Percentiles rank a stretch among this genome's conserved stretches.
Evolutionary conservation across 2,888 invertebrate species (phyloP).

Genomic region (Uloborus plumipes): DNA sequence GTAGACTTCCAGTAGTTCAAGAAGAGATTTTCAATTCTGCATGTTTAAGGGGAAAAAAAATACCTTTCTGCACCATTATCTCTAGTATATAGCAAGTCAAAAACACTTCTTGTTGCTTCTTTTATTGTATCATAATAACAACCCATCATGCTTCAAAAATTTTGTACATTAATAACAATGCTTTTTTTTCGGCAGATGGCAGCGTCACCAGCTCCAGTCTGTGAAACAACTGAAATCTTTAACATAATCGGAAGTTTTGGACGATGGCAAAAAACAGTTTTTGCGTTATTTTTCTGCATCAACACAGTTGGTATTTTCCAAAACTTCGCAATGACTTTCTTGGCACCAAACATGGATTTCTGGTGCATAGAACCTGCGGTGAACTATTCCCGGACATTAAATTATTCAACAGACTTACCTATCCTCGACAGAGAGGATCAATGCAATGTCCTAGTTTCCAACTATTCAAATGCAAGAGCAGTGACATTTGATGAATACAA

Average conservation of each 20-base stretch:
- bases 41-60: no score
- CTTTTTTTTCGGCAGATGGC: no score
- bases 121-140: no score
- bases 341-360: slow-evolving; percentile 49
- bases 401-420: background rate
- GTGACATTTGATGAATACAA: no score
- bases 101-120: no score
- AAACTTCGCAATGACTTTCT: slow-evolving; percentile 44
- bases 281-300: slow-evolving; percentile 23
- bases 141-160: no score
- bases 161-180: background rate
- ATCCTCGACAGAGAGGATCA: background rate
- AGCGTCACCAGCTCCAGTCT: background rate
- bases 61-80: no score
- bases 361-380: slow-evolving; percentile 19
- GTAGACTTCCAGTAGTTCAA: no score
- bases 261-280: slow-evolving; percentile 33
- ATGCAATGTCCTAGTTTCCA: background rate
- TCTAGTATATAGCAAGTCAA: no score
- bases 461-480: background rate
- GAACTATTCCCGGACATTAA: background rate
- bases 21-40: no score
- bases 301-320: slow-evolving; percentile 44
- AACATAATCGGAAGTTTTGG: slow-evolving; percentile 44
- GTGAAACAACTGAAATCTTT: slow-evolving; percentile 14